These are phyloP conservation scores for Idaea aversata DNA, from an alignment of 2,888 invertebrate species.

Conservation along the genomic window DNA sequence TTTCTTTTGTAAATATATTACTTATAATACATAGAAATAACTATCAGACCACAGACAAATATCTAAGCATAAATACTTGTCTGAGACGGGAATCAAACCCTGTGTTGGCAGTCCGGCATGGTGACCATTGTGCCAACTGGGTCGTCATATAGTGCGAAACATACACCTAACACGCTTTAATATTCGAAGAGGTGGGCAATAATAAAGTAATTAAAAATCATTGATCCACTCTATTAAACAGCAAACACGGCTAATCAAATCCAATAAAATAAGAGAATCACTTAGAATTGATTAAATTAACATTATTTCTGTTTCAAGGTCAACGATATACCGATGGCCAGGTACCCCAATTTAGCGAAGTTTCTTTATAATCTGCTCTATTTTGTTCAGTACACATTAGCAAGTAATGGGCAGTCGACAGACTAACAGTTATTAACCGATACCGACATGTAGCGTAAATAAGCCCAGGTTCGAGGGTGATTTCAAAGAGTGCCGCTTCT, in stretches of 20 bases:
- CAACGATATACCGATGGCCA: constrained; percentile 11
- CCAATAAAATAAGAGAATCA: constrained; percentile 7
- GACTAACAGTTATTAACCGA: constrained; percentile 64
- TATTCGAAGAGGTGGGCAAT: not conserved
- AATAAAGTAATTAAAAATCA: constrained; percentile 8
- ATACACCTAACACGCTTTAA: too few species aligned
- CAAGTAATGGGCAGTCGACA: constrained; percentile 65
- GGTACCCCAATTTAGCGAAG: constrained; percentile 24
- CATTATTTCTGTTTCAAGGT: constrained; percentile 19
- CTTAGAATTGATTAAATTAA: constrained; percentile 7
- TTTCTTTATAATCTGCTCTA: constrained; percentile 51
- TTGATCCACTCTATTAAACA: constrained; percentile 8
- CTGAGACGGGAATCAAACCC: too few species aligned
- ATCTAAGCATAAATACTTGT: too few species aligned
- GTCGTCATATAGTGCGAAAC: too few species aligned
- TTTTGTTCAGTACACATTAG: constrained; percentile 60
- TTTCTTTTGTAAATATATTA: too few species aligned
- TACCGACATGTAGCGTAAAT: constrained; percentile 63
- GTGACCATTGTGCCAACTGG: too few species aligned
- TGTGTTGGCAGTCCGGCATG: too few species aligned
- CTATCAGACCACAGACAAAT: too few species aligned
- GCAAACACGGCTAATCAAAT: constrained; percentile 6
- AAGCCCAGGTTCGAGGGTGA: constrained; percentile 58
- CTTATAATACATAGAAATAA: too few species aligned
- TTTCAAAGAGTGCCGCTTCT: constrained; percentile 62